Evolutionary conservation across 1,140 invertebrate species (phyloP).

Genomic region (Stegodyphus mimosarum): DNA sequence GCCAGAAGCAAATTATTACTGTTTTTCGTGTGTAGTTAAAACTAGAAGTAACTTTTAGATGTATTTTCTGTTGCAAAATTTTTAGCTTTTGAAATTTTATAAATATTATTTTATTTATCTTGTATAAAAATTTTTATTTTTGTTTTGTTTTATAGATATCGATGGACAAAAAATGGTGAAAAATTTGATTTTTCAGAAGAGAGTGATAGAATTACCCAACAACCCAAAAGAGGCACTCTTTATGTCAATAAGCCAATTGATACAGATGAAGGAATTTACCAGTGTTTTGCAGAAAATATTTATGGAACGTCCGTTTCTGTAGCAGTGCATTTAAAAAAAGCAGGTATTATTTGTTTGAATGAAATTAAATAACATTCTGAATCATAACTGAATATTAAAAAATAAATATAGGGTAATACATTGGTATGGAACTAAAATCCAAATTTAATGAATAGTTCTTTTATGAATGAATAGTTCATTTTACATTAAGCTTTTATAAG

Average conservation of each 20-base stretch:
- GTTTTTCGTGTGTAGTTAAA: too few relatives aligned
- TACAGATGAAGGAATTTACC: constrained; percentile 92
- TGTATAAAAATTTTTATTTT: not conserved
- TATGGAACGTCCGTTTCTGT: constrained; percentile 95
- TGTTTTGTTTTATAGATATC: constrained; percentile 76
- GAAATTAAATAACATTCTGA: not conserved
- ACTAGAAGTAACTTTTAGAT: too few relatives aligned
- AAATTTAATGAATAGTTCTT: too few relatives aligned
- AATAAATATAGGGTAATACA: too few relatives aligned
- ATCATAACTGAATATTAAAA: not conserved
- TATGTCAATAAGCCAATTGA: constrained; percentile 88
- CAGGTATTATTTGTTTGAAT: constrained; percentile 68
- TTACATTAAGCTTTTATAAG: too few relatives aligned
- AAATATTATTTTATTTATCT: not conserved
- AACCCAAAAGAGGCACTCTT: constrained; percentile 89
- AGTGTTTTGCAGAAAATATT: constrained; percentile 95
- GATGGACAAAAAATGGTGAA: constrained; percentile 96
- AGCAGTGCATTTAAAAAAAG: constrained; percentile 93
- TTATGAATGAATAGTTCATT: too few relatives aligned
- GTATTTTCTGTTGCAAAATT: too few relatives aligned
- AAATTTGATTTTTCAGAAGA: constrained; percentile 88
- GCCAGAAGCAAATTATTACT: too few relatives aligned
- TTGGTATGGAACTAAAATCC: too few relatives aligned
- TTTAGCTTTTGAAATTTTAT: too few relatives aligned
- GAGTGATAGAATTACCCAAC: constrained; percentile 92